phyloP scores from a whole-genome alignment of 2,888 invertebrate genomes.

The Ectemnius continuus region DNA sequence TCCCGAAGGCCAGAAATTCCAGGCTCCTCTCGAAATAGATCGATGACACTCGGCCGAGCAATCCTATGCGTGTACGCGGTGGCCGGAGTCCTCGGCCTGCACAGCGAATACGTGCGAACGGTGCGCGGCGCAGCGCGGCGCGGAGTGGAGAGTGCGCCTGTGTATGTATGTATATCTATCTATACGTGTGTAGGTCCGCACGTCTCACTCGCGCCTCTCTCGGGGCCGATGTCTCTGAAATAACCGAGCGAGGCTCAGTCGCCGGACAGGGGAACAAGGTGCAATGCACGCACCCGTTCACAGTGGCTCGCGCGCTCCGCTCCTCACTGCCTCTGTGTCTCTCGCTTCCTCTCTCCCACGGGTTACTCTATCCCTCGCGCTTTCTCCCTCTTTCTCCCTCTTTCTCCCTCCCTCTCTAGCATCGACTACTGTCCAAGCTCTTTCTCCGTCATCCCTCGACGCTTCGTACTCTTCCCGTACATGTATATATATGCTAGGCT shows the following conservation, averaged over 20 bases:
- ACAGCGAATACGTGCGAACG: constrained; percentile 13
- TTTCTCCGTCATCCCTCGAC: constrained; percentile 13
- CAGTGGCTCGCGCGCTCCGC: constrained; percentile 13
- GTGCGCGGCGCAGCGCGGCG: constrained; percentile 9
- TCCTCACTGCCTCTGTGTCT: constrained; percentile 9
- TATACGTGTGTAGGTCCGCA: constrained; percentile 6
- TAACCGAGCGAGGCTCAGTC: constrained; percentile 63
- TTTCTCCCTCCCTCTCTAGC: constrained; percentile 25
- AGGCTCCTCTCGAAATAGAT: constrained; percentile 76
- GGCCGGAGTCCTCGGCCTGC: constrained; percentile 32
- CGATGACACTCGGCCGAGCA: constrained; percentile 76
- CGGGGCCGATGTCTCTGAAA: constrained; percentile 66
- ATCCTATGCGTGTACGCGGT: constrained; percentile 64
- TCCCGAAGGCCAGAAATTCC: constrained; percentile 75
- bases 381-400: constrained; percentile 11
- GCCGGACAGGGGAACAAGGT: constrained; percentile 64
- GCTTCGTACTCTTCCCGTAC: constrained; percentile 14
- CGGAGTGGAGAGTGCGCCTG: background rate
- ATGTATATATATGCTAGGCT: background rate
- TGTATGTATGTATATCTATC: background rate
- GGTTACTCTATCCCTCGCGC: background rate
- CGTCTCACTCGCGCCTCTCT: constrained; percentile 43
- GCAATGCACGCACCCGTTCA: constrained; percentile 65
- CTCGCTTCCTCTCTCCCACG: constrained; percentile 26
- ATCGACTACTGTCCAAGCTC: constrained; percentile 16